Evolutionary conservation across 2,888 invertebrate genomes (phyloP), one percentile per base, ranked within the genome.

Genomic region (Chydorus sphaericus): DNA sequence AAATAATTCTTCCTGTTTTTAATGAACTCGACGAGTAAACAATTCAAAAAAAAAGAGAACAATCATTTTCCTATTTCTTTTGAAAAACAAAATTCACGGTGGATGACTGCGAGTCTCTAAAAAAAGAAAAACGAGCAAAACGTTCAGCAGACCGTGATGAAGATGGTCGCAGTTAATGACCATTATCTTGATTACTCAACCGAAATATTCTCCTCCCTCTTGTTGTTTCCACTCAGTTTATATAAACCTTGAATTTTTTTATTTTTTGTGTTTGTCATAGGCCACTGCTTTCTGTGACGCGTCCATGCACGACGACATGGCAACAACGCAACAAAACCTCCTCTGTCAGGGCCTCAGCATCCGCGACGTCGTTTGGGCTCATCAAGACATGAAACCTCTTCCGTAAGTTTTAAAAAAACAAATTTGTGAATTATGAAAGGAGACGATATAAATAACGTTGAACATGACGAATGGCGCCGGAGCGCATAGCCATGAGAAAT

Each of bases 301-400:
- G 37, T 71, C 71, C 20, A 78, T 70, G 36, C 81, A 81, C 67
- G 77, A 81, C 64, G 69, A 71, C 4, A 73, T 75, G 59, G 77
- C 79, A 0, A 81, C 81, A 0, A 81, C 79, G 23, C 79, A 79
- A 66, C 82, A 81, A 60, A 82, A 81, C 66, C 71, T 76, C 31
- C 69, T 81, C 23, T 82, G 82, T 65, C 71, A 75, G 56, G 71
- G 78, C 28, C 71, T 73, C 48, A 78, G 78, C 63, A 75, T 77
- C 2, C 70, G 77, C 63, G 77, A 79, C 58, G 74, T 81, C 20
- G 77, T 79, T 56, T 65, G 73, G 28, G 69, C 70, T 57, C 77
- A 77, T 64, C 61, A 65, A 2, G 79, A 79, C 64, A 79, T 79
- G 44, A 44, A 16, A 23, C n/a, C n/a, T n/a, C n/a, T n/a, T n/a